Conservation (phyloP, 2,888 invertebrate species). For the Macaria notata region DNA sequence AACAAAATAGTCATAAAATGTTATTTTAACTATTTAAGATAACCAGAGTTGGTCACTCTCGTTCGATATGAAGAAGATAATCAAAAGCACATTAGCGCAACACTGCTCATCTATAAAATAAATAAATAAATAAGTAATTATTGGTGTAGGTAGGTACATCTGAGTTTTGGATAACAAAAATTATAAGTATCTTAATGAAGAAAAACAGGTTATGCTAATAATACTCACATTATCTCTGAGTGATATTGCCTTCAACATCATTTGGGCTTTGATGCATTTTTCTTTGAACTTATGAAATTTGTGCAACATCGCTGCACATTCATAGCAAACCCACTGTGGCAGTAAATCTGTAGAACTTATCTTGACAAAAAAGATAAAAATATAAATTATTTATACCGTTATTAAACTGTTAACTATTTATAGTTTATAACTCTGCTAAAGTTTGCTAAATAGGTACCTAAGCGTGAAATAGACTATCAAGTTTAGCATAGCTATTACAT, state of each 20-base stretch:
- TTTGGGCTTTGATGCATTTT: constrained; percentile 55
- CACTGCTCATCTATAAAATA: neutral
- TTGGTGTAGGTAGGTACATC: neutral
- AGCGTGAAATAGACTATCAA: too few species aligned
- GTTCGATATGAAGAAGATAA: too few species aligned
- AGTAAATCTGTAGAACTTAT: constrained; percentile 44
- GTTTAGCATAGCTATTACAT: too few species aligned
- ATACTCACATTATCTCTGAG: constrained; percentile 40
- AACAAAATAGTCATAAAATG: too few species aligned
- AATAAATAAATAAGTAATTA: neutral
- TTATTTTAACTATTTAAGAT: too few species aligned
- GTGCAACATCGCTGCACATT: constrained; percentile 59
- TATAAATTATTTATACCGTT: too few species aligned
- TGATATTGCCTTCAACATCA: constrained; percentile 47
- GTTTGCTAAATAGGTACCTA: neutral
- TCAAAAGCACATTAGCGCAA: too few species aligned
- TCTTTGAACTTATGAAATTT: constrained; percentile 69
- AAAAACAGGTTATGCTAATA: neutral
- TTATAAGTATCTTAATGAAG: neutral
- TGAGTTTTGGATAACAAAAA: too few species aligned
- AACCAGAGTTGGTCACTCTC: too few species aligned
- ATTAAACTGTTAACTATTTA: neutral
- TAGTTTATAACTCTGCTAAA: neutral
- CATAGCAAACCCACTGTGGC: constrained; percentile 62
- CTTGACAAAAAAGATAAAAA: constrained; percentile 17